These are phyloP conservation scores for Phragmatobia fuliginosa DNA, from an alignment of 2,888 invertebrate genomes.

Conservation along the genomic window DNA sequence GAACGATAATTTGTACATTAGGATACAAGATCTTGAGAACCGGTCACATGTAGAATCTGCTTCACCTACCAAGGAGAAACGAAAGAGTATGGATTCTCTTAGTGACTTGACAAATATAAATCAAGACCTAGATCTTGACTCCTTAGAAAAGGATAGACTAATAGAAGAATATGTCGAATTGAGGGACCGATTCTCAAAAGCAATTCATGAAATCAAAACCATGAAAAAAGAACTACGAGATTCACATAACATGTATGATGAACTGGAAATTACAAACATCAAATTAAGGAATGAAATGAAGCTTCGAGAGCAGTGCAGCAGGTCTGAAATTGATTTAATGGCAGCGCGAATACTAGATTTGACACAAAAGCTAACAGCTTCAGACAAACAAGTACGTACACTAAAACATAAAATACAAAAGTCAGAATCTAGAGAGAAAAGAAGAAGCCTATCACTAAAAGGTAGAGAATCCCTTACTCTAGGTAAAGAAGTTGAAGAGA, in stretches of 20 bases:
- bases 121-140: conserved; percentile 90
- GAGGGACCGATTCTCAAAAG: conserved; percentile 92
- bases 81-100: conserved; percentile 91
- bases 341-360: conserved; percentile 94
- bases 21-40: conserved; percentile 91
- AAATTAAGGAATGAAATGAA: conserved; percentile 91
- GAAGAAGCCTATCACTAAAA: conserved; percentile 93
- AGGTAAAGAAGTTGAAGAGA: conserved; percentile 94
- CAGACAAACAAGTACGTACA: conserved; percentile 93
- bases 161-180: conserved; percentile 94
- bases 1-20: conserved; percentile 90
- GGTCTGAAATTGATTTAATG: conserved; percentile 92
- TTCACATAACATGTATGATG: conserved; percentile 92
- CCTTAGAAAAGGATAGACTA: conserved; percentile 91
- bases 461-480: conserved; percentile 93
- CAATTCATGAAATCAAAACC: conserved; percentile 93
- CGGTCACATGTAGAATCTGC: conserved; percentile 78
- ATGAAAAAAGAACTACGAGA: conserved; percentile 93
- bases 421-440: conserved; percentile 91
- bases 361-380: conserved; percentile 92
- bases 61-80: conserved; percentile 83
- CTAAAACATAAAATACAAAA: conserved; percentile 93
- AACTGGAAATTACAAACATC: conserved; percentile 92
- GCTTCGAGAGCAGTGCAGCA: conserved; percentile 87
- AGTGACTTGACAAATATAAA: conserved; percentile 94